These are phyloP conservation scores for Lasioglossum baleicum DNA, from an alignment of 1,140 invertebrate species.

Conservation along the genomic window DNA sequence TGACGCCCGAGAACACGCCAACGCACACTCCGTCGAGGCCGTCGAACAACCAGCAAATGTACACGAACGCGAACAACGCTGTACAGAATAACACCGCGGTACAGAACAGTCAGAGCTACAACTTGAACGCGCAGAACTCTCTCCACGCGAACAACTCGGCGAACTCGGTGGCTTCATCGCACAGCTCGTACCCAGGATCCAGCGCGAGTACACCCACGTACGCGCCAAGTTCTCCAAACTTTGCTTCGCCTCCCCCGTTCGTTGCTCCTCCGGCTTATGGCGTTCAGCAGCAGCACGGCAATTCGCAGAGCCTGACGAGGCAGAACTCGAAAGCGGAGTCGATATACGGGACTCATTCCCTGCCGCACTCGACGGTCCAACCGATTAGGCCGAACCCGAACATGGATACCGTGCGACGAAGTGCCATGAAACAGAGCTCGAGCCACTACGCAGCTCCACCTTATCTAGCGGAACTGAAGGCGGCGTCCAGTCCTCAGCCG, in stretches of 20 bases:
- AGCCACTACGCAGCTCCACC: slow-evolving; percentile 74
- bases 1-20: slow-evolving; percentile 74
- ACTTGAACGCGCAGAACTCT: slow-evolving; percentile 26
- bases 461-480: slow-evolving; percentile 76
- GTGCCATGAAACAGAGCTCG: slow-evolving; percentile 74
- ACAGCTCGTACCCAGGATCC: slow-evolving; percentile 70
- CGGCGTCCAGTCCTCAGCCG: slow-evolving; percentile 76
- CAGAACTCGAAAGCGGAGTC: slow-evolving; percentile 69
- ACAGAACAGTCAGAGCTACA: slow-evolving; percentile 51
- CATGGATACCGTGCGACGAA: slow-evolving; percentile 75
- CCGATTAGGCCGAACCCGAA: slow-evolving; percentile 72
- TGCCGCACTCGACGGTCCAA: slow-evolving; percentile 52
- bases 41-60: slow-evolving; percentile 49
- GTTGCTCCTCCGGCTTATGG: slow-evolving; percentile 78
- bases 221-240: slow-evolving; percentile 66
- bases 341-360: slow-evolving; percentile 59
- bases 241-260: slow-evolving; percentile 76
- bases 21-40: slow-evolving; percentile 68
- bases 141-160: slow-evolving; percentile 35
- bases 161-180: slow-evolving; percentile 62
- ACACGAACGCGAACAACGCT: slow-evolving; percentile 42
- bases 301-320: slow-evolving; percentile 56
- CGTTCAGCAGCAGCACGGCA: slow-evolving; percentile 63
- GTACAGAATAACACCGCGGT: slow-evolving; percentile 32
- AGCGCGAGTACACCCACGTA: slow-evolving; percentile 69